Evolutionary conservation across 2,797 vertebrate genomes (phyloP), one percentile per base, ranked within the genome.

Genomic region (Arctocebus calabarensis): DNA sequence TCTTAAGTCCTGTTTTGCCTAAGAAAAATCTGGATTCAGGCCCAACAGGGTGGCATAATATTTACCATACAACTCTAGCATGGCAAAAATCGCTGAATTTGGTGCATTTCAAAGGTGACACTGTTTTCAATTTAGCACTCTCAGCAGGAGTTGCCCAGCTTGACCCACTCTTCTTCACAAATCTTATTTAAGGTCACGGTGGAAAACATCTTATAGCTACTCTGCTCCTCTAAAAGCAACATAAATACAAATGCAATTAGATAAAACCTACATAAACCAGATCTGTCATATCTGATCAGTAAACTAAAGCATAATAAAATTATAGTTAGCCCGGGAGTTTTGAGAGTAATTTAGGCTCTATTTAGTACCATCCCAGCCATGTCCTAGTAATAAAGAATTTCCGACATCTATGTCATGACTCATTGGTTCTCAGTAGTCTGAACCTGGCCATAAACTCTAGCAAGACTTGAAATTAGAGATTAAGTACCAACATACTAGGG

Each of bases 221-320:
- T 93, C 64, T 88, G 59, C 48, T 71, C n/a, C 23, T 32, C 52
- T 75, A 37, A 96, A 81, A 94, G 62, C 74, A 93, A 87, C 62
- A 95, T 32, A 94, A 94, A 78, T n/a, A 86, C 12, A 86, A 92
- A 82, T 94, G 29, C 43, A 91, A 95, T 94, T 94, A 95, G 61
- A 93, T n/a, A 81, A 92, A 95, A 62, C 45, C 93, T 94, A 93
- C 89, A 88, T 75, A 95, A 91, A 64, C 87, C 95, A 95, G 95
- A 90, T 68, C 95, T 84, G 66, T 66, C 86, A 81, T 84, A 92
- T 73, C 87, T 78, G 57, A 96, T 62, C 74, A 88, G 84, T 37
- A 86, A 94, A 97, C 91, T 83, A 90, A 91, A 93, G 29, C 32
- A 43, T 86, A 94, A 96, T 95, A 85, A 75, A 97, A 95, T 96